Percentiles rank a stretch among this genome's conserved stretches.
Evolutionary conservation across 2,888 invertebrate species (phyloP).

Genomic region (Sinelater perroti): DNA sequence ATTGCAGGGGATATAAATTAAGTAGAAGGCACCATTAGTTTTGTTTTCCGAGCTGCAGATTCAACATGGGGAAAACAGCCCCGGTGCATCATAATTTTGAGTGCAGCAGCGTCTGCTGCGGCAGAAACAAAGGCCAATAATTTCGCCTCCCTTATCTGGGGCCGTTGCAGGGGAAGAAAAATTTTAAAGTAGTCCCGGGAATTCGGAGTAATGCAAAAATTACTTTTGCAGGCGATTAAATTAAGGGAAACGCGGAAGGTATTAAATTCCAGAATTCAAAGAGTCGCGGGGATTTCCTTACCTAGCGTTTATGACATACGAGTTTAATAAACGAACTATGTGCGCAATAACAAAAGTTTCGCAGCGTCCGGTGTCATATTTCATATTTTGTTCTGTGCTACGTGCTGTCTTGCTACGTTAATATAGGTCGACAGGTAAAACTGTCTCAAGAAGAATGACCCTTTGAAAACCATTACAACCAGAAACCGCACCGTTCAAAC

Average conservation of each 20-base stretch:
- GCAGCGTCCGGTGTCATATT: constrained; percentile 28
- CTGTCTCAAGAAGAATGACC: constrained; percentile 16
- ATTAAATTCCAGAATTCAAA: constrained; percentile 19
- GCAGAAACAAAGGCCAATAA: constrained; percentile 10
- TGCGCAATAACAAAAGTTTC: constrained; percentile 19
- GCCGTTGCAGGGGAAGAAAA: constrained; percentile 18
- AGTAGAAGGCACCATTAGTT: too few relatives aligned
- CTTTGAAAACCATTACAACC: constrained; percentile 16
- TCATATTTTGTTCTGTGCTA: constrained; percentile 27
- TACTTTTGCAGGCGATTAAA: constrained; percentile 10
- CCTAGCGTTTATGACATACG: constrained; percentile 12
- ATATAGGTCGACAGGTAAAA: constrained; percentile 28
- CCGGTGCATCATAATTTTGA: constrained; percentile 16
- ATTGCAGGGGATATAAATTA: too few relatives aligned
- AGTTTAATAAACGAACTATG: constrained; percentile 21
- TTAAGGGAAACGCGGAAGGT: constrained; percentile 6
- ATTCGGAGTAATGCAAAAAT: constrained; percentile 5
- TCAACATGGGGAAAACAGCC: constrained; percentile 5
- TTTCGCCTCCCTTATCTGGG: constrained; percentile 16
- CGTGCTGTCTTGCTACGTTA: constrained; percentile 18
- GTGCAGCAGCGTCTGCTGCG: constrained; percentile 6
- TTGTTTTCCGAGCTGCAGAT: too few relatives aligned
- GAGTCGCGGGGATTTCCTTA: constrained; percentile 14
- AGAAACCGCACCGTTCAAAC: background rate
- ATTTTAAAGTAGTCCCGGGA: constrained; percentile 14